Evolutionary conservation across 2,113 vertebrate species (phyloP).

Genomic region (Scalopus aquaticus): DNA sequence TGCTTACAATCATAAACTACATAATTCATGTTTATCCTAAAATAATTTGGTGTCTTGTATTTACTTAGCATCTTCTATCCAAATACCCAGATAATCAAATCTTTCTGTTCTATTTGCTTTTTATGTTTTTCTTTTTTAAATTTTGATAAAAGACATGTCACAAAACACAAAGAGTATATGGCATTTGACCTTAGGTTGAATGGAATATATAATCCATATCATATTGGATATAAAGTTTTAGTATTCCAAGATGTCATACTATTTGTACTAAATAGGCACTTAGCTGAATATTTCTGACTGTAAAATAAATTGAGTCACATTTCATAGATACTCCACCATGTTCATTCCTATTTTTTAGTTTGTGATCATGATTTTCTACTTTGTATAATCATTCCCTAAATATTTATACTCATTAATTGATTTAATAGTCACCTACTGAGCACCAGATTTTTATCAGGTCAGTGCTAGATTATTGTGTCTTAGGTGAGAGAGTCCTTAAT

Average conservation of each 20-base stretch:
- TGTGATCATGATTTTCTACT: background rate
- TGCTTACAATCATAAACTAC: conserved; percentile 46
- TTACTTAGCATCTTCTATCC: conserved; percentile 13
- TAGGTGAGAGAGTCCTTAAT: background rate
- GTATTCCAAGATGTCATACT: background rate
- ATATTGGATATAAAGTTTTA: background rate
- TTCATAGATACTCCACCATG: conserved; percentile 37
- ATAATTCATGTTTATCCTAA: conserved; percentile 14
- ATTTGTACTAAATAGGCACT: background rate
- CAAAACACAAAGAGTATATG: background rate
- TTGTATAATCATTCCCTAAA: background rate
- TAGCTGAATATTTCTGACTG: background rate
- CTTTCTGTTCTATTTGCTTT: background rate
- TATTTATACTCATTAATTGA: background rate
- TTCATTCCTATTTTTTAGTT: background rate
- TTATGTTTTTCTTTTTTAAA: background rate
- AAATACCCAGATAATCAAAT: conserved; percentile 5
- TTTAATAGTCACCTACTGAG: background rate
- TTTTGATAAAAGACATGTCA: background rate
- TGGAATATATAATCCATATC: background rate
- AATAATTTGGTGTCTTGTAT: conserved; percentile 18
- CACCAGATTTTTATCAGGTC: background rate
- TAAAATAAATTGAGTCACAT: background rate
- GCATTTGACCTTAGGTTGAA: background rate
- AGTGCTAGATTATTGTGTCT: background rate